Evolutionary conservation across 1,140 invertebrate genomes (phyloP), one percentile per base, ranked within the genome.

Genomic region (Drosophila murphyi): DNA sequence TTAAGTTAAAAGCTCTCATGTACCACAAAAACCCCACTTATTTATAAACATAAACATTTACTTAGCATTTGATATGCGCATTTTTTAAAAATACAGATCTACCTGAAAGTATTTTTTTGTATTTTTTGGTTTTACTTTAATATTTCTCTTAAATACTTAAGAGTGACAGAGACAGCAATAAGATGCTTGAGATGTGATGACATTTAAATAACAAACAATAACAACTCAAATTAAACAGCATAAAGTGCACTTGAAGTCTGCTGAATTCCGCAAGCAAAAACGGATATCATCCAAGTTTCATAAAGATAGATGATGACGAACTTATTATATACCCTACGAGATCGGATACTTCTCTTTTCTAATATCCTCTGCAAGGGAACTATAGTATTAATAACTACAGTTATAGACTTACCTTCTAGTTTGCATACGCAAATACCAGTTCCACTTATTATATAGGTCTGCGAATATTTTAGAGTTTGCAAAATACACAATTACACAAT

Each of bases 41-140:
- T 86, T 86, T 86, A 87, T 86, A 82, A 76, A 76, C 65, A 74
- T 62, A 74, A 69, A 74, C 82, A 85, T 85, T 78, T 72, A 73
- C 63, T 55, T 54, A 63, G 80, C 76, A 83, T 83, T 72, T 78
- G 61, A 52, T 79, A 79, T 79, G 76, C 68, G 62, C 35, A 67
- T 64, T 72, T 70, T 60, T 35, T 69, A 52, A 68, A 72, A 41
- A 65, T 52, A 41, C 39, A 29, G 39, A 39, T 41, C 6, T 56
- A 39, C 6, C 12, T 29, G 29, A 43, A 43, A 5, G 2, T 37
- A 37, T 37, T 34, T 34, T 34, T 34, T 43, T 43, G 39, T 10
- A 10, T n/a, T 43, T 43, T 43, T 34, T 34, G 5, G 34, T 34
- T 20, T 20, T 20, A 20, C 20, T 20, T 20, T 20, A 20, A 20